A percentile compares a stretch with the other conserved stretches of the same genome.
These are phyloP conservation scores for Diarsia rubi DNA, from an alignment of 2,888 invertebrate genomes.

Conservation along the genomic window DNA sequence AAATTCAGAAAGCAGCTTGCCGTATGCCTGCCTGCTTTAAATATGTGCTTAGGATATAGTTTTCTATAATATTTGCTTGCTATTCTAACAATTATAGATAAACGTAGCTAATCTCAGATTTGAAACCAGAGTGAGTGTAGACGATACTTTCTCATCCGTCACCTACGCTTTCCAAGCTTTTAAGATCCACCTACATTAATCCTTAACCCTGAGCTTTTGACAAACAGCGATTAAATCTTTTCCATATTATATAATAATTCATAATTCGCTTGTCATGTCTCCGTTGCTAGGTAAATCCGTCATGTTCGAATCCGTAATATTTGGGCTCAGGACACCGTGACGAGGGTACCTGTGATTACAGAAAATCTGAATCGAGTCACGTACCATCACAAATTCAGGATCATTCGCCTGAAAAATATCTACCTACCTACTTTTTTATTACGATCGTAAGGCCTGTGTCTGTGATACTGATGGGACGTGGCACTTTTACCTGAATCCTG, in stretches of 20 bases:
- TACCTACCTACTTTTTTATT: constrained; percentile 40
- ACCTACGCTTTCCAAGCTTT: neutral
- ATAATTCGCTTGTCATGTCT: constrained; percentile 4
- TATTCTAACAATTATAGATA: neutral
- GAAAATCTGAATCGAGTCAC: constrained; percentile 57
- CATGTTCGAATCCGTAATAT: constrained; percentile 37
- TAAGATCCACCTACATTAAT: neutral
- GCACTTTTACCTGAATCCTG: constrained; percentile 14
- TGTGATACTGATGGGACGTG: constrained; percentile 38
- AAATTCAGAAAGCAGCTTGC: constrained; percentile 5
- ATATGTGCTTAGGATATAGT: neutral
- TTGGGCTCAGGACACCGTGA: constrained; percentile 27
- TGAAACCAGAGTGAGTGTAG: neutral
- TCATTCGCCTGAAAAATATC: constrained; percentile 51
- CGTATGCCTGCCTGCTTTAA: neutral
- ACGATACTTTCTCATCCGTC: neutral
- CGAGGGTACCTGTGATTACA: constrained; percentile 45
- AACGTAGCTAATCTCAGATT: neutral
- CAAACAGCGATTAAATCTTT: constrained; percentile 12
- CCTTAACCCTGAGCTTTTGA: neutral
- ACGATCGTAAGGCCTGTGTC: constrained; percentile 30
- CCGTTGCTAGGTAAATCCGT: constrained; percentile 25
- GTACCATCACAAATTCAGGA: constrained; percentile 49
- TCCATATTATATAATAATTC: neutral
- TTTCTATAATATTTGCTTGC: neutral